These are phyloP conservation scores for Hiodon tergisus DNA, from an alignment of 2,113 vertebrate genomes.

Conservation along the genomic window DNA sequence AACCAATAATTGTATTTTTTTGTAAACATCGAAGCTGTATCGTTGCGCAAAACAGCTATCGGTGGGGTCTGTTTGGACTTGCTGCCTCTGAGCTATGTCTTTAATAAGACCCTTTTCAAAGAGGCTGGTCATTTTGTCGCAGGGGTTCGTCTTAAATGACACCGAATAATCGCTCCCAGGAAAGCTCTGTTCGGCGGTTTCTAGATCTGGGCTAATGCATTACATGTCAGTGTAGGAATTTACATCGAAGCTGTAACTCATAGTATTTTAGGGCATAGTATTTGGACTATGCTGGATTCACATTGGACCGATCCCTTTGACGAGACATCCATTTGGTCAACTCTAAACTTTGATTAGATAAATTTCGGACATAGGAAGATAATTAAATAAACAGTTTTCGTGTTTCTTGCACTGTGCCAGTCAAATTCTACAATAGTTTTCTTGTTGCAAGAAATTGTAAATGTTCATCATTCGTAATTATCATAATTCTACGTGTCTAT, in stretches of 20 bases:
- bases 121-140: conserved; percentile 27
- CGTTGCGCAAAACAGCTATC: conserved; percentile 3
- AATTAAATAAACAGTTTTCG: no score
- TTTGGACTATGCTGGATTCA: no score
- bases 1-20: conserved; percentile 25
- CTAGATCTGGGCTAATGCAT: conserved; percentile 39
- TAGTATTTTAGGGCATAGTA: not conserved
- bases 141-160: conserved; percentile 35
- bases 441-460: no score
- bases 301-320: no score
- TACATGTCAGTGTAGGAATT: conserved; percentile 40
- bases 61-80: conserved; percentile 19
- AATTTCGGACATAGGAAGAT: no score
- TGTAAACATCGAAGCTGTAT: conserved; percentile 18
- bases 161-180: conserved; percentile 29
- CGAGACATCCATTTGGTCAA: no score
- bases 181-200: conserved; percentile 47
- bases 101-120: conserved; percentile 34
- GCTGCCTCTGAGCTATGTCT: conserved; percentile 16
- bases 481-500: no score
- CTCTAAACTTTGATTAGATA: no score
- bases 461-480: no score
- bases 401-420: no score
- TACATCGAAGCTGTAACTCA: conserved; percentile 31
- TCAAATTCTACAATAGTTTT: no score